Conservation (phyloP, 2,113 vertebrate species). For the Trogon surrucura region DNA sequence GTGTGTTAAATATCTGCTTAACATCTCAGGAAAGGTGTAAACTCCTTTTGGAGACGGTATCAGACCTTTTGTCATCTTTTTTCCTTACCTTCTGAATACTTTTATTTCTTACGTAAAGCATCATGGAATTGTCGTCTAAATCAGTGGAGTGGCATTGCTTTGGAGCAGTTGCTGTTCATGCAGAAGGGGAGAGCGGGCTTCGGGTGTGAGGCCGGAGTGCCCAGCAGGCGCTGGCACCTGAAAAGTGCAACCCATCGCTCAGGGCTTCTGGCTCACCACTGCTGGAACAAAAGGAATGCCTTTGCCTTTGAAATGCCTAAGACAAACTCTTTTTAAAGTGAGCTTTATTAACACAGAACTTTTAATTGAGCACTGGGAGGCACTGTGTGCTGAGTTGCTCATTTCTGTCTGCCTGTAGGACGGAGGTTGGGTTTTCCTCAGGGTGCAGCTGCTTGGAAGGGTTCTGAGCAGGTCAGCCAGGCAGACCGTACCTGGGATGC, state of each 20-base stretch:
- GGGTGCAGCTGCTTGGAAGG: not conserved
- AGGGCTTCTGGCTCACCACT: not conserved
- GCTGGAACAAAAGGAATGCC: not conserved
- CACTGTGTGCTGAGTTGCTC: accelerated
- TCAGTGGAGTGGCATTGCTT: not conserved
- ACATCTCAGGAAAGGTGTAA: not conserved
- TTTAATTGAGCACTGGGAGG: not conserved
- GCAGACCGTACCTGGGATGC: not conserved
- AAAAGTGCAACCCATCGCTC: not conserved
- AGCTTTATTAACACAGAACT: not conserved
- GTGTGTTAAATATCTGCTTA: not conserved
- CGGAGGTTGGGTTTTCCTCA: not conserved
- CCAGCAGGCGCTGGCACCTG: accelerated
- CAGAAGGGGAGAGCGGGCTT: not conserved
- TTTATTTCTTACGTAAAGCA: not conserved
- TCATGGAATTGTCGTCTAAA: not conserved
- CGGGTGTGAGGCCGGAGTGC: not conserved
- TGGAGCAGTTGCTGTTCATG: not conserved
- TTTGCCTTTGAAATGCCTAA: not conserved
- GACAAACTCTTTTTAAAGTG: not conserved
- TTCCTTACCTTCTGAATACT: not conserved
- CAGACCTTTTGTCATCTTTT: not conserved
- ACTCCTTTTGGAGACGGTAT: not conserved
- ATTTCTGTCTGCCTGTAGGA: not conserved
- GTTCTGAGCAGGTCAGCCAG: not conserved